Conservation (phyloP, 2,888 invertebrate species). For the Artemia sinica region DNA sequence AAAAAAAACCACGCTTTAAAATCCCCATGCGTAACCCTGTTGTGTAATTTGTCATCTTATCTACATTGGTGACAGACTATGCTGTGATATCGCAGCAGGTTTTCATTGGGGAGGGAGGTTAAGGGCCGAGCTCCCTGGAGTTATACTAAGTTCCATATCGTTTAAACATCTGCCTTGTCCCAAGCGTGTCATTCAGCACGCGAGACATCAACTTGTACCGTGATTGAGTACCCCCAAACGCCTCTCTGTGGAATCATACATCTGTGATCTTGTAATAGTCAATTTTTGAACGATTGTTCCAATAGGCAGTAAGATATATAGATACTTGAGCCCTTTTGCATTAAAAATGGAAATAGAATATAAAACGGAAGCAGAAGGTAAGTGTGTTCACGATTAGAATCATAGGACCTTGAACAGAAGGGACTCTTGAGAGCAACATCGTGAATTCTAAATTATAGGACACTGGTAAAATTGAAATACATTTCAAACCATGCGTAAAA, state of each 20-base stretch:
- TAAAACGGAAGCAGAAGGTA: no score
- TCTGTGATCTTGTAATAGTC: slow-evolving; percentile 9
- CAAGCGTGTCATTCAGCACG: slow-evolving; percentile 4
- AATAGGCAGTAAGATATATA: neutral
- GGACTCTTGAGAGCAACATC: no score
- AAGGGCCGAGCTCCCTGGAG: neutral
- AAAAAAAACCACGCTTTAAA: no score
- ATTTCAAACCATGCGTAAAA: no score
- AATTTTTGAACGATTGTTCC: neutral
- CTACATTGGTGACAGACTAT: slow-evolving; percentile 10
- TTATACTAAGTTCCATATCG: slow-evolving; percentile 9
- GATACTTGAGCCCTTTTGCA: no score
- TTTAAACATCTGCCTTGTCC: slow-evolving; percentile 13
- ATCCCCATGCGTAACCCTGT: no score
- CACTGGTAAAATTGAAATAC: no score
- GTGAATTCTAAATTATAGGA: no score
- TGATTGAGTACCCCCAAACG: slow-evolving; percentile 5
- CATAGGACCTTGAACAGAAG: no score
- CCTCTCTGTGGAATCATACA: slow-evolving; percentile 5
- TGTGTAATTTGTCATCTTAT: neutral
- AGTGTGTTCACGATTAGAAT: no score
- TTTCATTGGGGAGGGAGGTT: slow-evolving; percentile 8
- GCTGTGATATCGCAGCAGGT: slow-evolving; percentile 12
- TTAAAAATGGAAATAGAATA: no score
- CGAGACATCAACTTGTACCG: slow-evolving; percentile 13